Evolutionary conservation across 2,888 invertebrate genomes (phyloP).

Genomic region (Agrypnus murinus): DNA sequence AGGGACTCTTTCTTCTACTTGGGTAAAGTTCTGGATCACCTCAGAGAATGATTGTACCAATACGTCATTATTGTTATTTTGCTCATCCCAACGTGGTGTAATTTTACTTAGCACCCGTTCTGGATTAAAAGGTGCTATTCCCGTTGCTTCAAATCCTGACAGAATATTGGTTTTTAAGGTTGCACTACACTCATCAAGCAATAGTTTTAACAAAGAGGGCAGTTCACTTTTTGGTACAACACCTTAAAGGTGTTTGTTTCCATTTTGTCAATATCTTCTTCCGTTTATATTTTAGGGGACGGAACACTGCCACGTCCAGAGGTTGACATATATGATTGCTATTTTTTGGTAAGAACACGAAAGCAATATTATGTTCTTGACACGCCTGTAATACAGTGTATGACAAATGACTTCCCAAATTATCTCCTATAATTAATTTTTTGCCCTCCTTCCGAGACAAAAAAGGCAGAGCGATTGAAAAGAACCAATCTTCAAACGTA

Average conservation of each 20-base stretch:
- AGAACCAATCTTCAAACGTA: conserved; percentile 57
- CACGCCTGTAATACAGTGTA: conserved; percentile 58
- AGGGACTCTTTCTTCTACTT: conserved; percentile 43
- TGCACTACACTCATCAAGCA: conserved; percentile 19
- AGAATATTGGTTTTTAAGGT: conserved; percentile 32
- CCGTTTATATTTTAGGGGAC: conserved; percentile 57
- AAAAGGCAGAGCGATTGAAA: conserved; percentile 55
- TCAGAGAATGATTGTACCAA: conserved; percentile 23
- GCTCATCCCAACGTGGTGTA: conserved; percentile 12
- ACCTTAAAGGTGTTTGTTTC: conserved; percentile 51
- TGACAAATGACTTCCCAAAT: conserved; percentile 59
- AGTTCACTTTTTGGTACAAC: conserved; percentile 46
- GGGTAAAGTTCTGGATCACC: conserved; percentile 36
- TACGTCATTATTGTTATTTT: conserved; percentile 14
- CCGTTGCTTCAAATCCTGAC: conserved; percentile 40
- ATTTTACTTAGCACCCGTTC: conserved; percentile 32
- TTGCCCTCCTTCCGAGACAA: conserved; percentile 54
- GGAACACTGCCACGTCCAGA: conserved; percentile 59
- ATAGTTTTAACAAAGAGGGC: conserved; percentile 40
- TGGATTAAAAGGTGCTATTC: conserved; percentile 37
- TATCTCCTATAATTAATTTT: conserved; percentile 63
- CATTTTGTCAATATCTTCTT: conserved; percentile 52
- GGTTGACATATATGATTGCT: conserved; percentile 58
- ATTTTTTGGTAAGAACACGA: conserved; percentile 58
- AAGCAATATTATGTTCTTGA: conserved; percentile 60